Percentiles rank a stretch among this genome's conserved stretches.
Conservation (phyloP, 2,888 invertebrate species). For the Azorinus chamasolen region DNA sequence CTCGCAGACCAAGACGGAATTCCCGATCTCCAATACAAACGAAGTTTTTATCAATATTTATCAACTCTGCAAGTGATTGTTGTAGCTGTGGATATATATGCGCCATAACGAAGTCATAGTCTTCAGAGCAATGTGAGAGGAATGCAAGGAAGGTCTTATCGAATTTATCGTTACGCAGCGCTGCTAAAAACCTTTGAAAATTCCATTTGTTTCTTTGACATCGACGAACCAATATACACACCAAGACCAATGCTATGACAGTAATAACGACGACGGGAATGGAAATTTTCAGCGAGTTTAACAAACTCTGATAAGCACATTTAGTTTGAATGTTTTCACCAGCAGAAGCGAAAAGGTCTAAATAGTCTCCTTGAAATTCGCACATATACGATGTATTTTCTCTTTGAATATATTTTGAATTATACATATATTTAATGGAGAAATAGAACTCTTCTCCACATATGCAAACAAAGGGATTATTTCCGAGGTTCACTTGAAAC, state of each 20-base stretch:
- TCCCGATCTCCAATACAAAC: conserved; percentile 20
- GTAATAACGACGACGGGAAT: background rate
- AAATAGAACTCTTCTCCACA: conserved; percentile 4
- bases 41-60: too few relatives aligned
- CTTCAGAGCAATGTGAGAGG: conserved; percentile 26
- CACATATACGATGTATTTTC: background rate
- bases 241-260: background rate
- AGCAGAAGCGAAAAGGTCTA: background rate
- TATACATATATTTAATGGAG: conserved; percentile 5
- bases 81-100: conserved; percentile 18
- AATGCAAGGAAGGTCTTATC: conserved; percentile 12
- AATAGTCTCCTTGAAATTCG: background rate
- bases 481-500: background rate
- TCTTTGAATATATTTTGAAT: background rate
- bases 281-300: background rate
- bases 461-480: conserved; percentile 14
- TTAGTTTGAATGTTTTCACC: background rate
- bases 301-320: background rate
- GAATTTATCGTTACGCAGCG: background rate
- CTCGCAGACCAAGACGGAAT: conserved; percentile 19
- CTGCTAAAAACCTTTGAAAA: background rate
- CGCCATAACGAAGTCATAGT: conserved; percentile 19
- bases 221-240: background rate
- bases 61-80: background rate
- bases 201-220: conserved; percentile 1